A percentile compares a stretch with the other conserved stretches of the same genome.
These are phyloP conservation scores for Centropristis striata DNA, from an alignment of 2,113 vertebrate species.

Conservation along the genomic window DNA sequence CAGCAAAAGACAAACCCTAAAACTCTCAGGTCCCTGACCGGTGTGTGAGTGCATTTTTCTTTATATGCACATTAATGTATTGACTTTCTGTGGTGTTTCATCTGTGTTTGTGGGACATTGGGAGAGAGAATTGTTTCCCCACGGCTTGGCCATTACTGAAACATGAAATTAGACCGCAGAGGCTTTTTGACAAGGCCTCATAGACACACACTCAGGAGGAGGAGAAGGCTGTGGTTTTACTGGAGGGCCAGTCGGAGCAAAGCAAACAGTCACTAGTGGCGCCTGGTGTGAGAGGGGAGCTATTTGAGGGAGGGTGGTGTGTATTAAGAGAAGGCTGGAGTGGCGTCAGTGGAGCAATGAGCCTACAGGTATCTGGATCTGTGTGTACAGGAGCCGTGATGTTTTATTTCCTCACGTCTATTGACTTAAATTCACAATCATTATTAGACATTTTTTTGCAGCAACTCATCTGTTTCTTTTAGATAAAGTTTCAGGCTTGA, in stretches of 20 bases:
- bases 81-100: constrained; percentile 49
- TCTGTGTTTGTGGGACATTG: constrained; percentile 61
- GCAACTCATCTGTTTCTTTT: constrained; percentile 1
- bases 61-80: constrained; percentile 37
- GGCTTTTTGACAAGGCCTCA: constrained; percentile 66
- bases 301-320: constrained; percentile 35
- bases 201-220: constrained; percentile 55
- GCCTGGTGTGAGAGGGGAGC: constrained; percentile 57
- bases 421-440: background rate
- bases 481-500: constrained; percentile 10
- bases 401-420: background rate
- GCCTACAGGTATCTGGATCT: constrained; percentile 17
- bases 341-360: constrained; percentile 21
- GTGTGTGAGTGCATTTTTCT: constrained; percentile 27
- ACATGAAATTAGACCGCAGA: constrained; percentile 66
- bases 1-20: constrained; percentile 36
- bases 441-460: no score
- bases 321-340: constrained; percentile 9
- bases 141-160: constrained; percentile 66
- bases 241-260: constrained; percentile 52
- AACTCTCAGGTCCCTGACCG: constrained; percentile 31
- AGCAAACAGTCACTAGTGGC: constrained; percentile 65
- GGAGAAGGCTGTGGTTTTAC: constrained; percentile 66
- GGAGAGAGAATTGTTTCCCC: constrained; percentile 42
- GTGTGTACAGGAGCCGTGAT: background rate